Conservation (phyloP, 2,113 vertebrate species). For the Petromus typicus region DNA sequence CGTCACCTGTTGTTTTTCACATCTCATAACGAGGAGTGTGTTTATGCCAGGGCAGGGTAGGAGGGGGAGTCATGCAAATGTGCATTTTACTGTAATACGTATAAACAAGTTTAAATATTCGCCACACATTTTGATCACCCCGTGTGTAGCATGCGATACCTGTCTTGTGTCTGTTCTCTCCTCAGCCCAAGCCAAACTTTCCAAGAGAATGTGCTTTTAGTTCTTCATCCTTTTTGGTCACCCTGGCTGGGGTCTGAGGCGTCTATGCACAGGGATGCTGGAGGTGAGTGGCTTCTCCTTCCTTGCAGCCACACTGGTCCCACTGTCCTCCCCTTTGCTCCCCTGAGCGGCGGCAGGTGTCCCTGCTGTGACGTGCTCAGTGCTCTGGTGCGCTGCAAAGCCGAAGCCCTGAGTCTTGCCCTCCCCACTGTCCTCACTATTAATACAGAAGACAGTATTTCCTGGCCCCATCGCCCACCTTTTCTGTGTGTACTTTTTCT, state of each 20-base stretch:
- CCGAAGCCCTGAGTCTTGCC: not conserved
- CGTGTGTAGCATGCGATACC: too few species aligned
- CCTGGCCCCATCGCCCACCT: not conserved
- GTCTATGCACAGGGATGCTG: too few species aligned
- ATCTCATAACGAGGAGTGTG: too few species aligned
- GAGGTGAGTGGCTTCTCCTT: accelerated
- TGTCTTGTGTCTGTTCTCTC: not conserved
- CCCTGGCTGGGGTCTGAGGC: not conserved
- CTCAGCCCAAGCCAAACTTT: not conserved
- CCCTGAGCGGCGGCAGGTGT: accelerated
- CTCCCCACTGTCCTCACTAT: not conserved
- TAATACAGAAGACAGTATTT: not conserved
- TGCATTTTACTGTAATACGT: too few species aligned
- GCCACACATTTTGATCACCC: too few species aligned
- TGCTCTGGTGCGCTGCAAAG: too few species aligned
- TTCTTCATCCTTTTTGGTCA: not conserved
- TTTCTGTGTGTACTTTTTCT: not conserved
- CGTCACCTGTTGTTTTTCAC: too few species aligned
- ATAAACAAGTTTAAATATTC: too few species aligned
- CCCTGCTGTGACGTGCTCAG: not conserved
- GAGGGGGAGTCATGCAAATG: too few species aligned
- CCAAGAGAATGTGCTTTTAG: not conserved
- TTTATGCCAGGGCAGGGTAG: too few species aligned
- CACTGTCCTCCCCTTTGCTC: not conserved
- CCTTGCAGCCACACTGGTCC: not conserved